Conservation (phyloP, 2,113 vertebrate species). For the Epinephelus cyanopodus region DNA sequence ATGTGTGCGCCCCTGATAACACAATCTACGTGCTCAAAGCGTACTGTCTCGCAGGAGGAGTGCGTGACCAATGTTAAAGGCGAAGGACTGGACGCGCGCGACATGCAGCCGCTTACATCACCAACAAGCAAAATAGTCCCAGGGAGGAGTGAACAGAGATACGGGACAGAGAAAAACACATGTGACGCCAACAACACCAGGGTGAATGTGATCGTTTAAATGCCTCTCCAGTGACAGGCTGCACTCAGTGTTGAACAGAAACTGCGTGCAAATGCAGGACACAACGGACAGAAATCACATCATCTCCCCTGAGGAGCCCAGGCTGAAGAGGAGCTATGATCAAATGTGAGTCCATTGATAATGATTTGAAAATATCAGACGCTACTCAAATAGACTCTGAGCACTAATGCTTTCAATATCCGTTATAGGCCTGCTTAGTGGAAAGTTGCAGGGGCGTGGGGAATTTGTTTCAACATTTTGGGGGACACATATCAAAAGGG, state of each 20-base stretch:
- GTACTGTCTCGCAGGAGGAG: background rate
- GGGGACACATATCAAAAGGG: no score
- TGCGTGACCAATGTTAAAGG: background rate
- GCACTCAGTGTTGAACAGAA: background rate
- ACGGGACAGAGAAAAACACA: background rate
- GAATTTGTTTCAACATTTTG: no score
- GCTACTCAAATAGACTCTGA: background rate
- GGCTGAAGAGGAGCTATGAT: slow-evolving; percentile 63
- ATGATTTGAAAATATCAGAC: no score
- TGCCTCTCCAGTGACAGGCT: background rate
- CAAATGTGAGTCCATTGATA: slow-evolving; percentile 80
- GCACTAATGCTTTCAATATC: background rate
- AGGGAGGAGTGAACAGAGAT: slow-evolving; percentile 41
- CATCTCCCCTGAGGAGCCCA: slow-evolving; percentile 31
- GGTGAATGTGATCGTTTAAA: slow-evolving; percentile 23
- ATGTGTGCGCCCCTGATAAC: slow-evolving; percentile 81
- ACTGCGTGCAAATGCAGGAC: slow-evolving; percentile 11
- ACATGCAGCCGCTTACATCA: slow-evolving; percentile 6
- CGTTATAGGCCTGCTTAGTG: background rate
- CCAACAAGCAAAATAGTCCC: background rate
- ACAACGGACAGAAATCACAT: slow-evolving; percentile 15
- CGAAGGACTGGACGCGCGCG: no score
- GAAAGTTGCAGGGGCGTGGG: no score
- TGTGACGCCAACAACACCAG: slow-evolving; percentile 22
- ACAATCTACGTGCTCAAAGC: slow-evolving; percentile 70